These are phyloP conservation scores for Cydia fagiglandana DNA, from an alignment of 1,140 invertebrate genomes.

Conservation along the genomic window DNA sequence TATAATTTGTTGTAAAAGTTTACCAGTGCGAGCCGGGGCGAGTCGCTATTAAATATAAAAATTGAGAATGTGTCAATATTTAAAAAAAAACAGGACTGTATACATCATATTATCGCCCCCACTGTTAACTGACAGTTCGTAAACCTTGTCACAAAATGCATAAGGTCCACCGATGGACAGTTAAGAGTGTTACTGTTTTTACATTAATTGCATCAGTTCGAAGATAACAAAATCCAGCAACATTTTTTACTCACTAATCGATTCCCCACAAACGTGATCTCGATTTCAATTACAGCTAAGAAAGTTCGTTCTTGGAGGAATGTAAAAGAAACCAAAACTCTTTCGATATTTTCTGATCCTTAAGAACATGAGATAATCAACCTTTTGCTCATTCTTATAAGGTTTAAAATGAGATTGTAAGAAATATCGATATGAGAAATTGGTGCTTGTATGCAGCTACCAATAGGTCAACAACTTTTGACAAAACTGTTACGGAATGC, in stretches of 20 bases:
- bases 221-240: neutral
- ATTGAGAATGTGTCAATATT: too few species aligned
- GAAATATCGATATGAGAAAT: neutral
- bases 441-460: neutral
- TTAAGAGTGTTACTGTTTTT: too few species aligned
- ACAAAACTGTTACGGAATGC: slow-evolving; percentile 5
- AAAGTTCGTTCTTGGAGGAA: slow-evolving; percentile 4
- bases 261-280: neutral
- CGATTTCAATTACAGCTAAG: neutral
- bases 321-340: neutral
- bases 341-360: neutral
- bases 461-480: slow-evolving; percentile 16
- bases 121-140: too few species aligned
- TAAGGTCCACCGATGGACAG: too few species aligned
- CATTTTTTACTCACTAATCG: neutral
- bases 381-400: neutral
- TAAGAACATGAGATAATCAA: neutral
- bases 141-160: too few species aligned
- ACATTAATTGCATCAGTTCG: neutral
- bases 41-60: too few species aligned
- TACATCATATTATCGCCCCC: neutral
- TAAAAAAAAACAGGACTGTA: too few species aligned
- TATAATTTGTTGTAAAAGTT: too few species aligned
- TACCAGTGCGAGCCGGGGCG: too few species aligned
- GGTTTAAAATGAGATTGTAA: neutral